Base-by-base conservation (phyloP, 2,797 vertebrate genomes). In the Mastacembelus armatus region DNA sequence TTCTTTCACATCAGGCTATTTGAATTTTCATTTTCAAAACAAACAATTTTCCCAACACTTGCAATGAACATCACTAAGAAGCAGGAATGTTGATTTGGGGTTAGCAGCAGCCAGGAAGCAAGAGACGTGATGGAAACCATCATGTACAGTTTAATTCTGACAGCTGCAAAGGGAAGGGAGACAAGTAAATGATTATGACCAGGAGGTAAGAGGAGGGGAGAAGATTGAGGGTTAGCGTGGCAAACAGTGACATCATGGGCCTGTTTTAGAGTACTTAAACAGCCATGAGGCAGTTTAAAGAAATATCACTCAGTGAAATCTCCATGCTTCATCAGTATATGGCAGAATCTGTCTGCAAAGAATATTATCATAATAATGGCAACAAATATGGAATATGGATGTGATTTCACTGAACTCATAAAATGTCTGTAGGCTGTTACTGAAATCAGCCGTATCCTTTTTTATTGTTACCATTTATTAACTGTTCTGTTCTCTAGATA, bases 131-230 rank as follows among this genome's bases (percentile, higher is more conserved):
- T 86, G 85, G 82, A 82, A 85, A 80, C 87, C 82, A 88, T 92
- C 88, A 89, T 88, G 79, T 81, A 85, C 87, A 87, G 82, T 88
- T 92, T 90, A 89, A 89, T 90, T 91, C 83, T 91, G 91, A 90
- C 88, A 90, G 89, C 86, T 91, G 86, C 84, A 82, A 88, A 90
- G 90, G 84, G 86, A 85, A 79, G 71, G 61, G 66, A 89, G 85
- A 86, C 85, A 81, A 89, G 85, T 83, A 87, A 89, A 91, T 88
- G 83, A 88, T 89, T 82, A 82, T 89, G 85, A 88, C 57, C 68
- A 59, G 62, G 74, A 67, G 74, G 66, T 48, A 67, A 38, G 24
- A 64, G 71, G 55, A 56, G 68, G 51, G 61, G 29, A 29, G 52
- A 19, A 35, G n/a, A 50, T 50, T 56, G 66, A 50, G 64, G 74